Base-by-base conservation (phyloP, 2,797 vertebrate species). In the Amphiprion clarkii region DNA sequence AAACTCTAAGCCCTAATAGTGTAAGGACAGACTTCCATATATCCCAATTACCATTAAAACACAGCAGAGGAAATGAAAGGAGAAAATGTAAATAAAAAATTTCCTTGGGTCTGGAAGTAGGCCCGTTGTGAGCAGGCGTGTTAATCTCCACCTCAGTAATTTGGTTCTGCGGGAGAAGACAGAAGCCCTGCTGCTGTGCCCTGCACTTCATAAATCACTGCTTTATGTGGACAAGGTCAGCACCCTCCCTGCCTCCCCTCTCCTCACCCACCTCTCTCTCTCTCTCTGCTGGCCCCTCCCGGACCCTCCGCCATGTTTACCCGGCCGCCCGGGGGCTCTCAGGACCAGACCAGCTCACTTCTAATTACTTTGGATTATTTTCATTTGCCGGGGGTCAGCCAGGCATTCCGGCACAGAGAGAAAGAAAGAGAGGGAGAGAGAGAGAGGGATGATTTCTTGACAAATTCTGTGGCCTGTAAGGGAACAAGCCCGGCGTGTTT, bases 171-270 rank as follows among this genome's bases (percentile, higher is more conserved):
- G 95, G 96, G 96, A 98, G 97, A 97, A 97, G 97, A 98, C 97
- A 97, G 97, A 98, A 98, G 97, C 97, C 96, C 96, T 96, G 97
- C 96, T 96, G 97, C 97, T 96, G 95, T 96, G 96, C 95, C 97
- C 98, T 97, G 95, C 96, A 97, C 96, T 98, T 97, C 96, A 98
- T 99, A 99, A 99, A 99, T 99, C 97, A 98, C 97, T 94, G 96
- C 97, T 99, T 98, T 98, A 98, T 98, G 97, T 98, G 97, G 97
- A 99, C 97, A 98, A 97, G 97, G 97, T 99, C 98, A 98, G 96
- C 93, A 93, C 95, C 96, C 95, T 95, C 95, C 29, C 55, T 49
- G 44, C 93, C 91, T 93, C 33, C 6, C 93, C 93, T 94, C 39
- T 46, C 55, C 42, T 89, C 93, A 93, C 42, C 40, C 65, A 39